Base-by-base conservation (phyloP, 1,140 invertebrate species). In the Luehdorfia chinensis region DNA sequence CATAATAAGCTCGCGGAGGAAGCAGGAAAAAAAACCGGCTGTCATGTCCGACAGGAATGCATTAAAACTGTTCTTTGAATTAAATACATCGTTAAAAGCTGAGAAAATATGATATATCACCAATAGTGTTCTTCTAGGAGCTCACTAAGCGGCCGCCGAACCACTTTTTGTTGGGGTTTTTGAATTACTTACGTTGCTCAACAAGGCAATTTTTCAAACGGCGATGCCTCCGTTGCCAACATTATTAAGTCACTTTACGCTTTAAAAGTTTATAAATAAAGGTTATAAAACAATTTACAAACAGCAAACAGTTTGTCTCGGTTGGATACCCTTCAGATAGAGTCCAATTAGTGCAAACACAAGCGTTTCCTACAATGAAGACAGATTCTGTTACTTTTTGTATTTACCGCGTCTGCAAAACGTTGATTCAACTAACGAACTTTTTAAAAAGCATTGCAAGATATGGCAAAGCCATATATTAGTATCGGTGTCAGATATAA, bases 41-140 rank as follows among this genome's bases (percentile, higher is more conserved):
- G 31, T 32, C 39, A 21, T 36, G 48, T 47, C 34, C 32, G 34
- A 34, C 28, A 19, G 21, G 57, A 55, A 59, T 55, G 52, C 49
- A 14, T 51, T 47, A 51, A 51, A 52, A 55, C 48, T 45, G 19
- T 48, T 46, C 47, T 48, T 46, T 51, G 39, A 47, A 43, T 52
- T 47, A 55, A 55, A 34, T 33, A 47, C 41, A 32, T 60, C 57
- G 49, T 60, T 55, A 59, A 46, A 41, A 16, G 32, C 27, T 13
- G 13, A 49, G 34, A 48, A 52, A 49, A 59, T 57, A 52, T 52
- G 49, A 48, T 51, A 44, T 55, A 55, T 50, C 25, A 48, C 16
- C 34, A 37, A 47, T 31, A 21, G 30, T 33, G 28, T 30, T 41
- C 45, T 25, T 52, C 47, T 54, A 47, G 30, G 15, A 25, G 37